Evolutionary conservation across 2,113 vertebrate species (phyloP).

Genomic region (Orycteropus afer): DNA sequence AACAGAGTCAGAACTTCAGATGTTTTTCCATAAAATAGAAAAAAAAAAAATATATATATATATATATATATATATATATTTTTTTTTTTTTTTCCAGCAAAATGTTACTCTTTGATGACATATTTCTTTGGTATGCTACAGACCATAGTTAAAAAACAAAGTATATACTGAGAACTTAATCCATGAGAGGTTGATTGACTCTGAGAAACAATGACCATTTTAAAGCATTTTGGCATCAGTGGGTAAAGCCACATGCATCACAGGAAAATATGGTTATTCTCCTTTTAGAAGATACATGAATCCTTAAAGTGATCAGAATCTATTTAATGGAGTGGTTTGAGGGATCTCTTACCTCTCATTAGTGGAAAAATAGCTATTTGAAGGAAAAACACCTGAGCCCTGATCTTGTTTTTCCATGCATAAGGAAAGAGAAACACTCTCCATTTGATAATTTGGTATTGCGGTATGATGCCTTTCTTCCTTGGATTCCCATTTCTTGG

Average conservation of each 20-base stretch:
- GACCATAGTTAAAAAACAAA: background rate
- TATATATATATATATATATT: too few relatives aligned
- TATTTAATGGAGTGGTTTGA: background rate
- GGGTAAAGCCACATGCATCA: background rate
- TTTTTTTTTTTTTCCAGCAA: background rate
- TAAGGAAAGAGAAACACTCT: background rate
- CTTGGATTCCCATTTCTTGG: background rate
- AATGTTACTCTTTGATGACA: background rate
- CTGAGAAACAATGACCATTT: background rate
- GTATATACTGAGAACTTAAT: background rate
- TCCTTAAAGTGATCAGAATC: background rate
- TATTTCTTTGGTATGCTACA: background rate
- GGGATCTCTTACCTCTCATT: background rate
- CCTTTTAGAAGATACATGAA: background rate
- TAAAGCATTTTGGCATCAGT: background rate
- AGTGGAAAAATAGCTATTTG: background rate
- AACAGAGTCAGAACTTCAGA: background rate
- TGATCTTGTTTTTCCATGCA: constrained; percentile 3
- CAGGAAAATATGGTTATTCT: background rate
- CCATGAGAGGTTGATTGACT: background rate
- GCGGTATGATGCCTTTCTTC: background rate
- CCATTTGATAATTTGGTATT: background rate
- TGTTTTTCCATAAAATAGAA: background rate
- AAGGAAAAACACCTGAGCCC: background rate
- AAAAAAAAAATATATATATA: background rate